Evolutionary conservation across 2,888 invertebrate species (phyloP), one percentile per base, ranked within the genome.

Genomic region (Lordiphosa andalusiaca): DNA sequence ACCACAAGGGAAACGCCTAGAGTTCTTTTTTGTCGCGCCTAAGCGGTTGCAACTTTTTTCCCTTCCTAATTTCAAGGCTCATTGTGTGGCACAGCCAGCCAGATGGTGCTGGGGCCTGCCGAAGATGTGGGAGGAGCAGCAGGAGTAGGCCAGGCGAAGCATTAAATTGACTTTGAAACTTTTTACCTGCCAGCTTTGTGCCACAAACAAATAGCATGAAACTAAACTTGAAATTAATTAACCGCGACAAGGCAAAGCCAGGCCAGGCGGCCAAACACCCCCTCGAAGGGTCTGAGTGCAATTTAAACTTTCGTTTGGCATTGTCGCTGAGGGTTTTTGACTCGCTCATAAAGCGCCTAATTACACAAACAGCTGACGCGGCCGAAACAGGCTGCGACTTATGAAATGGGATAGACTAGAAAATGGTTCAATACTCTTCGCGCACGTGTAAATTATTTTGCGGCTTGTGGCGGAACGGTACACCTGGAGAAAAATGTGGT

Each of bases 161-260:
- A 77, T 77, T 72, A 77, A 77, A 82, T 77, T 75, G 73, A 69
- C 76, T 75, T 82, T 80, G 69, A 77, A 76, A 82, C 67, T 82
- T 82, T 76, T 59, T 52, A 67, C 72, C 69, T 69, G 60, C 53
- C 57, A 53, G 49, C 58, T 53, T 53, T 60, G 52, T 53, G 53
- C 35, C 71, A 62, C 37, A 49, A 48, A 52, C 46, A 53, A 48
- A 51, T 53, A 33, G 53, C 48, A 37, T 39, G 51, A 72, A 82
- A 82, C 83, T 80, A 67, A 82, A 83, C 69, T 82, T 82, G 51
- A 82, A 72, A 75, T 77, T 77, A 77, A 77, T 77, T 82, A 77
- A 69, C 80, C 77, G 63, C 76, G 62, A 78, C 77, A 80, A 69
- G 76, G 62, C 56, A 51, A 64, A 41, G 33, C 48, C 42, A 66